Evolutionary conservation across 2,113 vertebrate species (phyloP).

Genomic region (Burhinus bistriatus): DNA sequence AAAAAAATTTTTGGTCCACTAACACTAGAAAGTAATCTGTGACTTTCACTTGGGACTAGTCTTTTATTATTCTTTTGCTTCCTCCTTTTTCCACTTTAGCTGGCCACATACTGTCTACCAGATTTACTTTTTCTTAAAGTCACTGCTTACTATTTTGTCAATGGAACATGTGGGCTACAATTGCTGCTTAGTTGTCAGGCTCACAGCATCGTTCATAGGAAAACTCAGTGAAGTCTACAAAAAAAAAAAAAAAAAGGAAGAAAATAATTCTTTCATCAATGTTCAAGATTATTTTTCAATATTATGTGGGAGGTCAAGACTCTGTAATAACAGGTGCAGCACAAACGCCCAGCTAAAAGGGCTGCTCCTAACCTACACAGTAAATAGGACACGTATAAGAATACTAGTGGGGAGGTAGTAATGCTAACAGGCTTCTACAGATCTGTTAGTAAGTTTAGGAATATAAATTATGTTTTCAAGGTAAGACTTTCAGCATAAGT

Average conservation of each 20-base stretch:
- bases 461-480: neutral
- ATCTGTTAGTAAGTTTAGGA: neutral
- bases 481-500: neutral
- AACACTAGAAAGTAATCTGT: neutral
- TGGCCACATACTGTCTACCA: neutral
- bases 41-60: neutral
- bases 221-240: neutral
- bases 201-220: neutral
- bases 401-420: neutral
- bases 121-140: neutral
- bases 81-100: neutral
- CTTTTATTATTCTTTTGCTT: neutral
- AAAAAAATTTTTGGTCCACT: neutral
- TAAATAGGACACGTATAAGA: neutral
- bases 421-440: neutral
- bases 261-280: neutral
- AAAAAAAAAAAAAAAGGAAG: neutral
- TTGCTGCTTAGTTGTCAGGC: neutral
- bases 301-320: neutral
- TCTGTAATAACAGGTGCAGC: neutral
- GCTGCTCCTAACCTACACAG: neutral
- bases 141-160: neutral
- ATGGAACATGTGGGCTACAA: neutral
- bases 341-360: neutral
- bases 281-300: neutral